Base-by-base conservation (phyloP, 2,113 vertebrate species). In the Emydura subglobosa region DNA sequence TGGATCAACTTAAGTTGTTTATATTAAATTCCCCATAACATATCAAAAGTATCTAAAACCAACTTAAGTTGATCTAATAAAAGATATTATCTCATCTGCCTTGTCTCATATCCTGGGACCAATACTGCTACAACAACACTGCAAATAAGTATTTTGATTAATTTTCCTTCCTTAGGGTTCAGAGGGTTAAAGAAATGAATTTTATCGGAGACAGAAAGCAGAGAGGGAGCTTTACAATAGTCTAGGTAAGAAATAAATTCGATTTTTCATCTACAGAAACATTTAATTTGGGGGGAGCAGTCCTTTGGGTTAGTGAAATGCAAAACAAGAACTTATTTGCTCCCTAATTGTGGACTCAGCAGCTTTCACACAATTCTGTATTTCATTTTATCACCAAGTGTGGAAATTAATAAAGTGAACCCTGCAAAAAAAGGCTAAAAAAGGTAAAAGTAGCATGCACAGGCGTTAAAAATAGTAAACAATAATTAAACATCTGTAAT, bases 171-270 rank as follows among this genome's bases (percentile, higher is more conserved):
- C 14, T 53, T 68, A 61, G 13, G 91, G 3, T 7, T 7, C 22
- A 87, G 93, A 72, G 14, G 5, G 83, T 39, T 81, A 76, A 76
- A 29, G n/a, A 88, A 59, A 0, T 39, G 4, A 88, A 88, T 85
- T 88, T 94, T 82, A 83, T 25, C 3, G 1, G 16, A 78, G 42
- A 53, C 34, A 57, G 22, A 39, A 53, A 82, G 7, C 22, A 21
- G 39, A n/a, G 39, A 82, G 53, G 8, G 7, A 55, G 8, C 55
- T 39, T 82, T 55, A 10, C 34, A 82, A 54, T 39, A 42, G n/a
- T 42, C 34, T 55, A 16, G 82, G 0, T n/a, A 86, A 91, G 11
- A 5, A 0, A 10, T 59, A 3, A 2, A 3, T 81, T 80, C 42
- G 9, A 87, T 21, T 34, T 78, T 13, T 86, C 17, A 16, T 55